Evolutionary conservation across 2,113 vertebrate genomes (phyloP).

Genomic region (Dicerorhinus sumatrensis): DNA sequence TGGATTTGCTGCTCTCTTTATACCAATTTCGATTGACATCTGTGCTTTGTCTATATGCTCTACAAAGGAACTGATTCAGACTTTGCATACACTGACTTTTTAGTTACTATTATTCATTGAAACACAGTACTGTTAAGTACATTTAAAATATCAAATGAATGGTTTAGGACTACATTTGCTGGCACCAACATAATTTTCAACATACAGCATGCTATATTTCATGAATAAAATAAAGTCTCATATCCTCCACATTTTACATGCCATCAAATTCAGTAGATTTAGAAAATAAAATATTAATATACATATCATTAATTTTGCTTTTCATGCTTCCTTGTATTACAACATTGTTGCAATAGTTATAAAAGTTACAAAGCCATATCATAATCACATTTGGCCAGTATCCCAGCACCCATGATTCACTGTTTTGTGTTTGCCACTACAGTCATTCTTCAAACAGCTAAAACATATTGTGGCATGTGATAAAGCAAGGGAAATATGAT

Average conservation of each 20-base stretch:
- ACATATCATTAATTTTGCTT: neutral
- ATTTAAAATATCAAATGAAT: constrained; percentile 16
- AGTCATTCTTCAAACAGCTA: constrained; percentile 49
- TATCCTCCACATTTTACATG: neutral
- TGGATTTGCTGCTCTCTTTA: neutral
- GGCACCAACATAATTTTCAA: constrained; percentile 2
- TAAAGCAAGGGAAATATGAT: constrained; percentile 46
- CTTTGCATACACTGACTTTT: neutral
- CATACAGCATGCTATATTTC: neutral
- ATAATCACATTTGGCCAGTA: constrained; percentile 44
- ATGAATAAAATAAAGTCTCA: neutral
- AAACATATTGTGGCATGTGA: constrained; percentile 43
- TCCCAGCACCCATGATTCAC: neutral
- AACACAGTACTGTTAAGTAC: neutral
- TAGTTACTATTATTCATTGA: constrained; percentile 25
- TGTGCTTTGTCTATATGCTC: neutral
- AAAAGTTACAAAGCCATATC: constrained; percentile 1
- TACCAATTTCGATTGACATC: neutral
- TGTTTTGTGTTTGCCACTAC: constrained; percentile 24
- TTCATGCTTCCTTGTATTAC: neutral
- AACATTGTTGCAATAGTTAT: constrained; percentile 11
- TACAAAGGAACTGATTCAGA: neutral
- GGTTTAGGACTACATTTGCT: neutral
- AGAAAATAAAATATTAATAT: neutral
- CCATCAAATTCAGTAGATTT: constrained; percentile 39